phyloP scores from a whole-genome alignment of 2,113 vertebrate genomes.

The Oryzias curvinotus region DNA sequence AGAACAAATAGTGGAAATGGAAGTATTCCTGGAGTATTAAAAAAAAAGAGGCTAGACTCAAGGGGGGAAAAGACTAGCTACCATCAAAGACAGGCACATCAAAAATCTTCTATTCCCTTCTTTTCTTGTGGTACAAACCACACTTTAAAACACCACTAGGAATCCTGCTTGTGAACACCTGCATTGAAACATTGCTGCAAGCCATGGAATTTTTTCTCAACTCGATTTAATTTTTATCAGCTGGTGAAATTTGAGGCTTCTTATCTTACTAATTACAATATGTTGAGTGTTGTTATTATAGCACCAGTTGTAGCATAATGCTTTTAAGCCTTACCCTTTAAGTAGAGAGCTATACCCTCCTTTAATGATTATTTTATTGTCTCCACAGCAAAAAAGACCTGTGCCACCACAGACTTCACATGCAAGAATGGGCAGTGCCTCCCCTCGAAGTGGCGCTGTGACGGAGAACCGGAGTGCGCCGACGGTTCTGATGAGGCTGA shows the following conservation, averaged over 20 bases:
- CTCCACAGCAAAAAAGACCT: conserved; percentile 90
- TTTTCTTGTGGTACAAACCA: background rate
- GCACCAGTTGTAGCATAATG: no score
- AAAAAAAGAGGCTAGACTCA: no score
- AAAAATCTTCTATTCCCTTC: background rate
- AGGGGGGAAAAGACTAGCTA: background rate
- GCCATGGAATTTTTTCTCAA: conserved; percentile 10
- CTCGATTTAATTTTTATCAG: conserved; percentile 10
- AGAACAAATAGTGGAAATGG: no score
- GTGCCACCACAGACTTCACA: conserved; percentile 89
- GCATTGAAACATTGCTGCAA: conserved; percentile 9
- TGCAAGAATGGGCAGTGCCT: conserved; percentile 95
- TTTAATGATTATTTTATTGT: conserved; percentile 10
- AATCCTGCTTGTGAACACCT: background rate
- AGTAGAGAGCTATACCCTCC: no score
- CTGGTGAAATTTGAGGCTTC: background rate
- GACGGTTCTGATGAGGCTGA: conserved; percentile 92
- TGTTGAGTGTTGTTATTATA: no score
- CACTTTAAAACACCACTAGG: background rate
- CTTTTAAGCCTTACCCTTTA: no score
- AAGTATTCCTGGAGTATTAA: no score
- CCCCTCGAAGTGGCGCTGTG: conserved; percentile 91
- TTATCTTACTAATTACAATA: no score
- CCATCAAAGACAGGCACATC: conserved; percentile 4
- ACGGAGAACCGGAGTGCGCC: conserved; percentile 90